Conservation (phyloP, 2,113 vertebrate species). For the Asarcornis scutulata region DNA sequence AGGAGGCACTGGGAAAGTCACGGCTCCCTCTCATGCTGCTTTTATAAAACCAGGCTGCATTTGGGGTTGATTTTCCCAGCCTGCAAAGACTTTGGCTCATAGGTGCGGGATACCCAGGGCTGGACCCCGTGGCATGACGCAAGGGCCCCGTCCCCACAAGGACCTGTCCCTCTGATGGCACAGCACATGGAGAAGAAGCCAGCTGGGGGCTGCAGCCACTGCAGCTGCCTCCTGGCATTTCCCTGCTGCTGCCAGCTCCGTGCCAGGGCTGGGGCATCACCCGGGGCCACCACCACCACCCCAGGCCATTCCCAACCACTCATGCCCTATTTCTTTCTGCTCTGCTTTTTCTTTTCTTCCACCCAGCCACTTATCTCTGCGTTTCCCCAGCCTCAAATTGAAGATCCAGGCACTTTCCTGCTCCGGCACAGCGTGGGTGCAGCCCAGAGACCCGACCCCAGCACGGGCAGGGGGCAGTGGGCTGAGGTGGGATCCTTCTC, state of each 20-base stretch:
- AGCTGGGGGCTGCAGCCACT: not conserved
- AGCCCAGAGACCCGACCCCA: accelerated
- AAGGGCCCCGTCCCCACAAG: accelerated
- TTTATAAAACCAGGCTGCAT: not conserved
- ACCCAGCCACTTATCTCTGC: not conserved
- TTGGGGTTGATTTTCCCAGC: slow-evolving; percentile 17
- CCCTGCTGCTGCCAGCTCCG: not conserved
- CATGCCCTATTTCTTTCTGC: not conserved
- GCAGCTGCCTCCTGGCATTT: slow-evolving; percentile 5
- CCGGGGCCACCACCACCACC: not conserved
- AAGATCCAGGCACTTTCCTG: not conserved
- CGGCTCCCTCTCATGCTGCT: not conserved
- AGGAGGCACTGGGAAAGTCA: slow-evolving; percentile 8
- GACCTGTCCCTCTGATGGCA: not conserved
- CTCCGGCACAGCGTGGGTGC: not conserved
- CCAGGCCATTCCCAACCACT: too few relatives aligned
- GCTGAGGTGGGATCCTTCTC: not conserved
- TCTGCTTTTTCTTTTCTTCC: not conserved
- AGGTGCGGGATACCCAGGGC: not conserved
- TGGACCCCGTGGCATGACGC: not conserved
- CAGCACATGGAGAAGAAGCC: not conserved
- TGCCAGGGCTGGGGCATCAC: not conserved
- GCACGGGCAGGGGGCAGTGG: not conserved
- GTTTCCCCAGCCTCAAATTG: not conserved
- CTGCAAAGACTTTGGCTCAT: not conserved